Base-by-base conservation (phyloP, 92 coral and sea anemone species). In the Epizoanthus fatuus region DNA sequence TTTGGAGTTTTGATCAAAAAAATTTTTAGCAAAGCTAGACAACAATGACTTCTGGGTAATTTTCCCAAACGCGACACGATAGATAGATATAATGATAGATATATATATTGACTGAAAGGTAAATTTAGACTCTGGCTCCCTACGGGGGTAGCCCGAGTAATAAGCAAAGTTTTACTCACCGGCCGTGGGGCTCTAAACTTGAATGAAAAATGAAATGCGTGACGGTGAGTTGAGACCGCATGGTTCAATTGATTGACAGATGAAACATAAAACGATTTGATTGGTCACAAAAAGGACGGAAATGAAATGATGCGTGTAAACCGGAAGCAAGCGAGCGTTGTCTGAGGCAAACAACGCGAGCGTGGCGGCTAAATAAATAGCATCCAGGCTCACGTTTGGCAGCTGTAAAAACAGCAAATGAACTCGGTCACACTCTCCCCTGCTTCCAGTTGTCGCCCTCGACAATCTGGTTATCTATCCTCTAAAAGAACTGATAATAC, bases 361-460 rank as follows among this genome's bases (percentile, higher is more conserved):
- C 84, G 64, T 79, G 71, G 71, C 54, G 62, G 62, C 42, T 79
- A 72, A n/a, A 16, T 12, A 11, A 63, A 9, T 10, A 59, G 71
- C 72, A 79, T 79, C 53, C 44, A 38, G 2, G n/a, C 54, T 16
- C 84, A 79, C 55, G 13, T 59, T 0, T 35, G 53, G 86, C 53
- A 70, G 64, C 69, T 77, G 52, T 32, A 39, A 14, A 79, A 74
- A 74, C 44, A 1, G 65, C 11, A 74, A 15, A 74, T 3, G 4
- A 65, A 65, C 71, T 10, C 71, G 47, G 44, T n/a, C 71, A 65
- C 71, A 65, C 82, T 54, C 88, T 88, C 88, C 88, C 80, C 85
- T 74, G 85, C 90, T 90, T 68, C 20, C 37, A 56, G 59, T 52
- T 86, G 71, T 78, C 37, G 22, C 70, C 83, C 83, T 62, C 71